Base-by-base conservation (phyloP, 2,113 vertebrate genomes). In the Melanotaenia duboulayi region DNA sequence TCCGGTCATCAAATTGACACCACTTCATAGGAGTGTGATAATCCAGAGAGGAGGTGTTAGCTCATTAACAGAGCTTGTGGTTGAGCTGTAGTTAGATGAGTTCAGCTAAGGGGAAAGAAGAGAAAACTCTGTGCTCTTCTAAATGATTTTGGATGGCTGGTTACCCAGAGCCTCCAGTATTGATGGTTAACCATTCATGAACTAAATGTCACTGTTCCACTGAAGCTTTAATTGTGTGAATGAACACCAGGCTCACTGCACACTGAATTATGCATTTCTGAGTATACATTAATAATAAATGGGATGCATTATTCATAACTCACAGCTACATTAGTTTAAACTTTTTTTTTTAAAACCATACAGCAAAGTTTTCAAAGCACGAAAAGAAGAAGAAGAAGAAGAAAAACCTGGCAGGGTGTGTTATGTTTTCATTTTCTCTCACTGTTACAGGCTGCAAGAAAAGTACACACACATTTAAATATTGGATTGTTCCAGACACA, bases 261-360 rank as follows among this genome's bases (percentile, higher is more conserved):
- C 35, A 51, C 14, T 87, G 69, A 84, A 86, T 86, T 77, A 87
- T 86, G 81, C 67, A 87, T 81, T 85, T 54, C 70, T 68, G 76
- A 66, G 70, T 63, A 63, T 42, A 39, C 49, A 64, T 86, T 74
- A 76, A 86, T 84, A 84, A 86, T 84, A 44, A 77, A 81, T 51
- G 22, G 8, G 17, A 67, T 89, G 74, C 61, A 83, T 81, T 70
- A 89, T 84, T 83, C 49, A 82, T 48, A 65, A 83, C 80, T 81
- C 59, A 81, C 67, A 52, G 66, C 66, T 17, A 75, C 66, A 78
- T 51, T 55, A 63, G 65, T 81, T 81, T 24, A 66, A 74, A 80
- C 62, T 65, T 85, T 78, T 74, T 67, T 28, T n/a, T n/a, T n/a
- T n/a, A 28, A 28, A 77, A 60, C 68, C 32, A 48, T 32, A 40